Conservation (phyloP, 2,113 vertebrate genomes). For the Tragulus kanchil region DNA sequence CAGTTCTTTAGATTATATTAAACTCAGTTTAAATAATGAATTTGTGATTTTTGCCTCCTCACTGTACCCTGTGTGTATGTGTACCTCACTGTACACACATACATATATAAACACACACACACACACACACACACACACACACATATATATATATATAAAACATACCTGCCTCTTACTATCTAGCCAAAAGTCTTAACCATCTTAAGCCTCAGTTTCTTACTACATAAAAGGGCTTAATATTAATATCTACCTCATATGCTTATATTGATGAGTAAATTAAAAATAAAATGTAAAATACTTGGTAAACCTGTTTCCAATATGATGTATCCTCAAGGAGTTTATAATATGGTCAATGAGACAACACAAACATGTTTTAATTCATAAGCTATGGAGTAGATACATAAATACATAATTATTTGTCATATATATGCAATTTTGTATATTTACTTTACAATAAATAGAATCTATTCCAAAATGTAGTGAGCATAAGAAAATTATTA, state of each 20-base stretch:
- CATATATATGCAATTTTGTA: not conserved
- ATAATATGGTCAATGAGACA: not conserved
- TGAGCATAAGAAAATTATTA: not conserved
- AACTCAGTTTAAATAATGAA: not conserved
- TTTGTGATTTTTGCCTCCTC: not conserved
- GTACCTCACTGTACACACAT: no score
- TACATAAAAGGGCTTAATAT: not conserved
- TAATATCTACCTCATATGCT: not conserved
- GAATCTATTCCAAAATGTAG: not conserved
- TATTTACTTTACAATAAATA: not conserved
- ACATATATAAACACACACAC: no score
- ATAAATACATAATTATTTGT: not conserved
- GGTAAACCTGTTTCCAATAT: not conserved
- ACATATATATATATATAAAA: not conserved
- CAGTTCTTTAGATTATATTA: not conserved
- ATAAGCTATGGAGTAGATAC: not conserved
- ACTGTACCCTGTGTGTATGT: not conserved
- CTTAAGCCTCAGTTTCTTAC: not conserved
- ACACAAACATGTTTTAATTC: not conserved
- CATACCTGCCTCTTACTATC: not conserved
- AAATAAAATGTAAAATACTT: not conserved
- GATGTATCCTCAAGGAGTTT: not conserved
- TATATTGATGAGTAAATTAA: not conserved
- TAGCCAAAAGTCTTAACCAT: not conserved
- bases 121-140: no score